A percentile compares a stretch with the other conserved stretches of the same genome.
phyloP scores from a whole-genome alignment of 2,113 vertebrate species.

The Xiphorhynchus elegans region DNA sequence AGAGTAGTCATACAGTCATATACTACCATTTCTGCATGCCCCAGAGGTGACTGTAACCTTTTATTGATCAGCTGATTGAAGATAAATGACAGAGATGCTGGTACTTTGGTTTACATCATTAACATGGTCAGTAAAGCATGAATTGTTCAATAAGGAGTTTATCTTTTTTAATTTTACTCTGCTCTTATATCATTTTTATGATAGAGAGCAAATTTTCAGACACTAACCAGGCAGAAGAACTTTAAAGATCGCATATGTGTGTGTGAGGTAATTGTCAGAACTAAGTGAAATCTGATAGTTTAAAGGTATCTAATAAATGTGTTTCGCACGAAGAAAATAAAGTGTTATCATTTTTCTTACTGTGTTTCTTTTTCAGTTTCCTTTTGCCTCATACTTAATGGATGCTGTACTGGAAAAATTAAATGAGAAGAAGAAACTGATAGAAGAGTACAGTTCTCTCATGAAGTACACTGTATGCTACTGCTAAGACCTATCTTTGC shows the following conservation, averaged over 20 bases:
- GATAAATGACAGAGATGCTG: slow-evolving; percentile 80
- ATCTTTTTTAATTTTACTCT: slow-evolving; percentile 82
- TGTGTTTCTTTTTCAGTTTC: slow-evolving; percentile 84
- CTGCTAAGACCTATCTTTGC: neutral
- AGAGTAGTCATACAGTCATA: slow-evolving; percentile 48
- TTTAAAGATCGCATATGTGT: slow-evolving; percentile 60
- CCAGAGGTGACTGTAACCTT: slow-evolving; percentile 79
- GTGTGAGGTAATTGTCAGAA: slow-evolving; percentile 46
- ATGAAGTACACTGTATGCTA: slow-evolving; percentile 75
- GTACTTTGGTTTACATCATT: slow-evolving; percentile 85
- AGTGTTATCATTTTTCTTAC: slow-evolving; percentile 68
- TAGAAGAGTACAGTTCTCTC: slow-evolving; percentile 85
- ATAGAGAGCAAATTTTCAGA: slow-evolving; percentile 71
- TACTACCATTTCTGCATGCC: slow-evolving; percentile 65
- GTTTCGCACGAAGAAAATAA: slow-evolving; percentile 60
- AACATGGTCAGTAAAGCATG: slow-evolving; percentile 85
- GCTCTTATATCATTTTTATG: slow-evolving; percentile 80
- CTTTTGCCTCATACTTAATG: slow-evolving; percentile 87
- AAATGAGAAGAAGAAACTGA: slow-evolving; percentile 89
- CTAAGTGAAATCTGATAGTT: slow-evolving; percentile 66
- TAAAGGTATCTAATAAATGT: slow-evolving; percentile 54
- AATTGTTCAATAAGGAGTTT: slow-evolving; percentile 83
- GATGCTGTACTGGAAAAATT: slow-evolving; percentile 89
- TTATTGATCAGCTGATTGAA: slow-evolving; percentile 83
- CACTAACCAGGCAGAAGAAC: slow-evolving; percentile 65